Evolutionary conservation across 2,797 vertebrate species (phyloP), one percentile per base, ranked within the genome.

Genomic region (Sebastes ruberrimus): DNA sequence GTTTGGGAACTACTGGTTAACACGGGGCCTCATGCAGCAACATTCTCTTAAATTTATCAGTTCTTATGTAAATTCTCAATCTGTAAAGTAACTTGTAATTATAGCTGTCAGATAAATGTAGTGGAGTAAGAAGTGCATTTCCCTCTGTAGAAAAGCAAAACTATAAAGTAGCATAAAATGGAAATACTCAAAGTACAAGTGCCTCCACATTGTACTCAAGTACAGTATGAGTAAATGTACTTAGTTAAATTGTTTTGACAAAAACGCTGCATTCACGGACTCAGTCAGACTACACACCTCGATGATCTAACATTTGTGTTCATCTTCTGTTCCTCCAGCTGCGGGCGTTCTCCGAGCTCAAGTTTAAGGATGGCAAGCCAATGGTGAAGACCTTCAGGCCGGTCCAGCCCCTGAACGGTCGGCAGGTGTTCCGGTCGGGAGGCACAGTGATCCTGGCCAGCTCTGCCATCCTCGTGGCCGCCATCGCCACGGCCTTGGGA

Each of bases 351-450:
- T 96, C 95, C 1, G 14, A 78, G 11, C 85, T 95, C 25, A 84
- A 95, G 65, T 97, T 91, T 86, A 18, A 57, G 0, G 91, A 85
- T 3, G 91, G 90, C 0, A 80, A 88, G 3, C 0, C 0, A 0
- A 97, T 99, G 96, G 74, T 8, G 1, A 95, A 89, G 20, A 98
- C 95, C 0, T 96, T 97, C 93, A 94, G 98, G 61, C 97, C 97
- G 0, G 71, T 87, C 4, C 97, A 98, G 93, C 83, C 79, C 1
- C 92, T 93, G 8, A 90, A 94, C 0, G 38, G 42, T 0, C 96
- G 98, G 1, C 1, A 0, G 5, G 96, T 99, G 74, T 95, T 68
- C 81, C 91, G 78, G 53, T 98, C 97, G 0, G 88, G 94, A 0
- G 69, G 94, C 0, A 61, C 79, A 0, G n/a, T 0, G 4, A 33